Evolutionary conservation across 2,797 vertebrate species (phyloP).

Genomic region (Coilia nasus): DNA sequence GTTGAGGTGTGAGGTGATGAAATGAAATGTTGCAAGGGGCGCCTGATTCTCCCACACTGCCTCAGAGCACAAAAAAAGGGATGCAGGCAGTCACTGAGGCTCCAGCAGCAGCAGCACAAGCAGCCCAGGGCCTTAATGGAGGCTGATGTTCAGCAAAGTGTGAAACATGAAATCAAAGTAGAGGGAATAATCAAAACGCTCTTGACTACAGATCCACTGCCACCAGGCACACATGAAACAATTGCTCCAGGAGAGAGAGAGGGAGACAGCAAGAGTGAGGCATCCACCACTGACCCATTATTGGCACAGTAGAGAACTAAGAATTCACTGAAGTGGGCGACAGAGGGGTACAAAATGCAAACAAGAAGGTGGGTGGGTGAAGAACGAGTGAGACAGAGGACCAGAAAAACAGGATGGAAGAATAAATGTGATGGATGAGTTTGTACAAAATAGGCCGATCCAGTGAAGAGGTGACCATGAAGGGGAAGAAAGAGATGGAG

Average conservation of each 20-base stretch:
- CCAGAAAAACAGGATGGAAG: background rate
- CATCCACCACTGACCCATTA: slow-evolving; percentile 2
- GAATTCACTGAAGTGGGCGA: background rate
- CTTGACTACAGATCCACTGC: slow-evolving; percentile 15
- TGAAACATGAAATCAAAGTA: slow-evolving; percentile 26
- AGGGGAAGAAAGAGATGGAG: background rate
- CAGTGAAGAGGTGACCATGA: slow-evolving; percentile 5
- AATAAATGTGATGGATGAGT: background rate
- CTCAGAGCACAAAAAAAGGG: background rate
- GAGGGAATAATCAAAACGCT: slow-evolving; percentile 27
- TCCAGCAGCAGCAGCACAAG: background rate
- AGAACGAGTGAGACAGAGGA: slow-evolving; percentile 47
- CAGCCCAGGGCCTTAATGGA: background rate
- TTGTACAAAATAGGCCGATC: background rate
- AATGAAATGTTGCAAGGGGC: slow-evolving; percentile 10
- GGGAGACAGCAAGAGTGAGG: slow-evolving; percentile 32
- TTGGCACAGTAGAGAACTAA: background rate
- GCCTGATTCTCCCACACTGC: background rate
- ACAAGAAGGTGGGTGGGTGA: slow-evolving; percentile 7
- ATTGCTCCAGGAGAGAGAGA: slow-evolving; percentile 13
- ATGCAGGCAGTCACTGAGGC: slow-evolving; percentile 22
- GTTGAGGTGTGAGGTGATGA: background rate
- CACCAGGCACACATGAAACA: slow-evolving; percentile 18
- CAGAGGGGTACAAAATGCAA: slow-evolving; percentile 1
- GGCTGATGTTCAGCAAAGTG: slow-evolving; percentile 32